Conservation (phyloP, 2,113 vertebrate species). For the Ardeotis arabs region DNA sequence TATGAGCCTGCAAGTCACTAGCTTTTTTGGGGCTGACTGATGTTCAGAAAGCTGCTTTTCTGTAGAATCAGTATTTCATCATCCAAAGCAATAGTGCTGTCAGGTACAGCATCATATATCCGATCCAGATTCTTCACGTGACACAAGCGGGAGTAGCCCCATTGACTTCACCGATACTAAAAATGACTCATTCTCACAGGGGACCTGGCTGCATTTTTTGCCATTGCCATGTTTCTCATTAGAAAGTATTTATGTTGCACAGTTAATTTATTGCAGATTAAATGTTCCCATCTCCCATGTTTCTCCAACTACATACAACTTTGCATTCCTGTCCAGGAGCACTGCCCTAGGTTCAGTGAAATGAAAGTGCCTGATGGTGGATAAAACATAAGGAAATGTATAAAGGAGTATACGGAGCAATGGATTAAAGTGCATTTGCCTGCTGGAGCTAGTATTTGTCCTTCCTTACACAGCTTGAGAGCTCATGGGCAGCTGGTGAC, state of each 20-base stretch:
- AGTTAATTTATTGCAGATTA: not conserved
- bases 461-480: slow-evolving; percentile 66
- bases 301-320: not conserved
- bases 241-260: not conserved
- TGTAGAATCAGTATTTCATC: not conserved
- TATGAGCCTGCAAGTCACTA: not conserved
- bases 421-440: not conserved
- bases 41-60: not conserved
- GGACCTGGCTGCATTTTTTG: not conserved
- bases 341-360: not conserved
- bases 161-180: not conserved
- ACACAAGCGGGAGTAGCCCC: not conserved
- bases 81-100: not conserved
- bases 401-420: not conserved
- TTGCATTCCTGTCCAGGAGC: not conserved
- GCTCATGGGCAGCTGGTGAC: slow-evolving; percentile 70
- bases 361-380: not conserved
- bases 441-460: not conserved
- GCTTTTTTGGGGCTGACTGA: not conserved
- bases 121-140: not conserved
- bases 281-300: not conserved
- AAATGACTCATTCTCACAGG: not conserved
- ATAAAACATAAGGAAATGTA: not conserved
- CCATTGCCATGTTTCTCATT: not conserved
- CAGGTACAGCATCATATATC: not conserved